These are phyloP conservation scores for Ammodramus savannarum DNA, from an alignment of 2,113 vertebrate genomes.

Conservation along the genomic window DNA sequence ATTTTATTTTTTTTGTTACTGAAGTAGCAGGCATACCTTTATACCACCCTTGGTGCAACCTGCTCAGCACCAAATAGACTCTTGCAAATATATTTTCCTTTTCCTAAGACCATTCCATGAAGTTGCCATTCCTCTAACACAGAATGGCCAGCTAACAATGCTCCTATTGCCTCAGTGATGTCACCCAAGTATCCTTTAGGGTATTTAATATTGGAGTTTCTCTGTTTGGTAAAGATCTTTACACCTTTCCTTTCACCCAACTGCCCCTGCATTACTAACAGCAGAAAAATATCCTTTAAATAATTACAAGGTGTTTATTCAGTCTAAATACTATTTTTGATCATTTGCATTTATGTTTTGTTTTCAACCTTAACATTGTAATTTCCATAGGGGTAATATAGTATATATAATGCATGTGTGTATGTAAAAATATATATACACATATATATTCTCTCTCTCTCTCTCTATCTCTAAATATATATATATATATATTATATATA, in stretches of 20 bases:
- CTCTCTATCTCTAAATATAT: no score
- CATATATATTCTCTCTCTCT: no score
- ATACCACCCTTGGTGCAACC: neutral
- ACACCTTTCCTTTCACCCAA: neutral
- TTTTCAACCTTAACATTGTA: neutral
- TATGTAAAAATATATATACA: no score
- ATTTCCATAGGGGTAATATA: neutral
- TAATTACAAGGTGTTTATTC: rapidly evolving
- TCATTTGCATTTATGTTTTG: neutral
- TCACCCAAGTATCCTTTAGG: neutral
- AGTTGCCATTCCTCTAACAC: neutral
- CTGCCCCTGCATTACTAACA: neutral
- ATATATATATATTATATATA: no score
- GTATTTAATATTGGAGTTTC: neutral
- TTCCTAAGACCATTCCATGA: neutral
- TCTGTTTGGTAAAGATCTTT: neutral
- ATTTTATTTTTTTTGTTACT: neutral
- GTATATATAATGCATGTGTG: neutral
- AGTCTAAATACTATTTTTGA: neutral
- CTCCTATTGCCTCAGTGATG: neutral
- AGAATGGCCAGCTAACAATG: neutral
- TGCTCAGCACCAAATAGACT: neutral
- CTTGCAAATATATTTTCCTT: neutral
- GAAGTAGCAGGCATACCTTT: neutral
- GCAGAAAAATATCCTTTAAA: neutral